phyloP scores from a whole-genome alignment of 1,140 invertebrate genomes.

The Tetragnatha versicolor region DNA sequence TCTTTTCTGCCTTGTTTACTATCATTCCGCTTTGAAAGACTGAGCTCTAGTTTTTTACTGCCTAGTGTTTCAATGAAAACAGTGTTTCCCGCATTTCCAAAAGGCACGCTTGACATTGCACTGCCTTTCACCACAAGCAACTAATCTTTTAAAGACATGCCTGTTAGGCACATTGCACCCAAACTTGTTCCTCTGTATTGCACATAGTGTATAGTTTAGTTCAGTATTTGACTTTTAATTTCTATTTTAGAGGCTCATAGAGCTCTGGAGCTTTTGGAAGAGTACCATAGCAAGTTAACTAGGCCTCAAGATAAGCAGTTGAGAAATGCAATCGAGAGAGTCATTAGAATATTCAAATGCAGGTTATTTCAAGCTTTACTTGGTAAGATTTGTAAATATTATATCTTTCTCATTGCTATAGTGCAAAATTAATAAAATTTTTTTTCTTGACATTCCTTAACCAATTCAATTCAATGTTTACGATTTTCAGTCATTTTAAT shows the following conservation, averaged over 20 bases:
- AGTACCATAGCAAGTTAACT: conserved; percentile 91
- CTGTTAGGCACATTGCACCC: background rate
- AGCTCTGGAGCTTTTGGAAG: conserved; percentile 94
- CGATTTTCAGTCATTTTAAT: no score
- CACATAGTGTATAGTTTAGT: background rate
- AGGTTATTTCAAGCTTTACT: conserved; percentile 94
- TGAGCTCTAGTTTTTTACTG: no score
- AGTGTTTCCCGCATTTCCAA: no score
- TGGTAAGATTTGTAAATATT: no score
- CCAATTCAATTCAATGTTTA: no score
- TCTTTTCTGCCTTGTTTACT: no score
- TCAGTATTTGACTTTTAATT: background rate
- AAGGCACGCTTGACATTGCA: background rate
- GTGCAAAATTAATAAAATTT: no score
- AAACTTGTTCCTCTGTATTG: background rate
- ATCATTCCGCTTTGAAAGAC: no score
- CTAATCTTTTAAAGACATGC: background rate
- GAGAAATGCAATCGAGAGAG: conserved; percentile 91
- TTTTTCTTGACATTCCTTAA: no score
- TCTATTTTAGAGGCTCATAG: conserved; percentile 86
- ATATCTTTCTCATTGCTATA: no score
- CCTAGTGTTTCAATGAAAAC: no score
- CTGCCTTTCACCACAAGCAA: background rate
- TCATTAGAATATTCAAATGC: conserved; percentile 97
- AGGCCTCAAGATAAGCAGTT: conserved; percentile 93